Base-by-base conservation (phyloP, 2,113 vertebrate species). In the Archocentrus centrarchus region DNA sequence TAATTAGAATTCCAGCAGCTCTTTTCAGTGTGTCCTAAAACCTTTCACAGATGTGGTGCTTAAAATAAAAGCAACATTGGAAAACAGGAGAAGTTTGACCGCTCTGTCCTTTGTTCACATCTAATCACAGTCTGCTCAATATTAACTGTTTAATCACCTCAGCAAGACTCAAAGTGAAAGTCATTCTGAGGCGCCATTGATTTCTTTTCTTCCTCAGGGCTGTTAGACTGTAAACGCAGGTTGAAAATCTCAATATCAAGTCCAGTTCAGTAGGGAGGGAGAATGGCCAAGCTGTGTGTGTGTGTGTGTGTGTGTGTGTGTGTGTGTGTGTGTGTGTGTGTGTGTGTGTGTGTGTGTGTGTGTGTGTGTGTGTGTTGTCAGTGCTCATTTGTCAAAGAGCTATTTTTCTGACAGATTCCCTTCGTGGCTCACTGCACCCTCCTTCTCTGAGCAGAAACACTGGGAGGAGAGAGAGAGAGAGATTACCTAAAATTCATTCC, bases 381-480 rank as follows among this genome's bases (percentile, higher is more conserved):
- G 80, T 9, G 81, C 82, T 79, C 86, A 83, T 93, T 93, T 88
- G 79, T 92, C 93, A 93, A 80, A 77, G 53, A 17, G 80, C 75
- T 70, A 83, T 85, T 89, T 82, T 88, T 57, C 70, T 89, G 90
- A 92, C 91, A 88, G 78, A 39, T 86, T 89, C 63, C 75, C 81
- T 92, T 89, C 86, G 82, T 79, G 81, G 62, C 75, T 85, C 91
- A 87, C 58, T 84, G 85, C 81, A 79, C 82, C 62, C 59, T 76
- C 66, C 44, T 30, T 7, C 44, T 70, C 66, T 27, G 27, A 47
- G 44, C 2, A 47, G 13, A 47, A 47, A 47, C 13, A 47, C 44
- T 14, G 13, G 44, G 77, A 32, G 32, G 22, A 64, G 75, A 57
- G 58, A 68, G 64, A 47, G 66, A 58, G 55, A 63, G 13, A 66